Evolutionary conservation across 1,140 invertebrate genomes (phyloP).

Genomic region (Orchesella cincta): DNA sequence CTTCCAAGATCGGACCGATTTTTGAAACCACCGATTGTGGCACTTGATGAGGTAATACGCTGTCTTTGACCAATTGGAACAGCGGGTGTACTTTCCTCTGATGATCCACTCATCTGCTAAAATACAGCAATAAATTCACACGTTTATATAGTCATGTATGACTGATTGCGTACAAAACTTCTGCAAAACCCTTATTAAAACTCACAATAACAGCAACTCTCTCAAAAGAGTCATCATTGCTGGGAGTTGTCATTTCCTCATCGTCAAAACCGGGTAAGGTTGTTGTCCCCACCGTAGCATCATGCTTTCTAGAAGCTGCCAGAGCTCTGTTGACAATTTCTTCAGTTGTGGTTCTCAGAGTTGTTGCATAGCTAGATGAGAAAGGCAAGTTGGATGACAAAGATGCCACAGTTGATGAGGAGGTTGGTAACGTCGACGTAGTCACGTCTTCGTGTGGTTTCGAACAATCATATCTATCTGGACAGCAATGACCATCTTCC

Average conservation of each 20-base stretch:
- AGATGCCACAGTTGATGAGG: too few relatives aligned
- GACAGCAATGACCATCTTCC: constrained; percentile 76
- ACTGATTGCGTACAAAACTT: background rate
- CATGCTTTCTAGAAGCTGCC: background rate
- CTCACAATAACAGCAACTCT: background rate
- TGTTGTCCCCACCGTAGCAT: background rate
- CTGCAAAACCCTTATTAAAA: background rate
- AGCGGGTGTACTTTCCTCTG: background rate
- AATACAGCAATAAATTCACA: background rate
- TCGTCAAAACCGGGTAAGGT: background rate
- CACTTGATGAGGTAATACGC: background rate
- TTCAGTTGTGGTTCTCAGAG: background rate
- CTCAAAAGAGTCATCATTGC: constrained; percentile 9
- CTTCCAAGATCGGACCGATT: constrained; percentile 43
- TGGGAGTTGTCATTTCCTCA: background rate
- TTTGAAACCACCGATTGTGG: constrained; percentile 22
- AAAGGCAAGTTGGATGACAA: too few relatives aligned
- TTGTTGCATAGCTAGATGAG: too few relatives aligned
- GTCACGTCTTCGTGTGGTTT: constrained; percentile 16
- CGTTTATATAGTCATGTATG: constrained; percentile 54
- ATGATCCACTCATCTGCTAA: background rate
- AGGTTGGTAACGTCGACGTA: too few relatives aligned
- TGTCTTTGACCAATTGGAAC: background rate
- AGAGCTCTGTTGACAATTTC: background rate
- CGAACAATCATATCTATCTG: constrained; percentile 57